Base-by-base conservation (phyloP, 1,140 invertebrate species). In the Cydia pomonella region DNA sequence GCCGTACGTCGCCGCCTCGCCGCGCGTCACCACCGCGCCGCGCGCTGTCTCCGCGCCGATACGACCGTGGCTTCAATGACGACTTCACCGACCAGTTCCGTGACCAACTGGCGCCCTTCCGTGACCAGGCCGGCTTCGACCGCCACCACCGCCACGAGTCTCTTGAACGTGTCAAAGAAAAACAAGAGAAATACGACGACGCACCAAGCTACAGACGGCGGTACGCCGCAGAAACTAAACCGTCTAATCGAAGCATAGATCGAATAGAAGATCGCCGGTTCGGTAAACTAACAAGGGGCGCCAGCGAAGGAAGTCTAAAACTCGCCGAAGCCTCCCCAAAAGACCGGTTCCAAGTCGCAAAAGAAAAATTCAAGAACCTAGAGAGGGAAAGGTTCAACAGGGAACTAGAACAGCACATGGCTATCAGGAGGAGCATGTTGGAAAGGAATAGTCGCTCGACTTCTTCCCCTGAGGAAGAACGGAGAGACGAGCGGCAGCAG, bases 301-400 rank as follows among this genome's bases (percentile, higher is more conserved):
- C 86, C 41, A 93, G 91, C 76, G 91, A 93, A 77, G 90, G 91
- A 21, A 93, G 91, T 71, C 79, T 92, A n/a, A 91, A 93, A 78
- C 16, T 91, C n/a, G 82, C 86, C 0, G 90, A 92, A 76, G 88
- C 93, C 3, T 95, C 95, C 44, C 96, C 96, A 0, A 94, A 96
- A 74, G 96, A 97, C 77, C 94, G 97, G 50, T 97, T 97, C 86
- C 96, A 97, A 80, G 96, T 97, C 81, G 96, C 96, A 53, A 97
- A 97, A 87, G 96, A 97, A 84, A 97, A 97, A 88, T 97, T 97
- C 83, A 94, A 96, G 84, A 95, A 95, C 25, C 94, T 97, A 91
- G 96, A 97, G 88, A 93, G 95, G 77, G 95, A 96, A 77, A 94
- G 95, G 53, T 94, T 95, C 73, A 93, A 94, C 77, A 87, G 92